Evolutionary conservation across 2,797 vertebrate genomes (phyloP), one percentile per base, ranked within the genome.

Genomic region (Characodon lateralis): DNA sequence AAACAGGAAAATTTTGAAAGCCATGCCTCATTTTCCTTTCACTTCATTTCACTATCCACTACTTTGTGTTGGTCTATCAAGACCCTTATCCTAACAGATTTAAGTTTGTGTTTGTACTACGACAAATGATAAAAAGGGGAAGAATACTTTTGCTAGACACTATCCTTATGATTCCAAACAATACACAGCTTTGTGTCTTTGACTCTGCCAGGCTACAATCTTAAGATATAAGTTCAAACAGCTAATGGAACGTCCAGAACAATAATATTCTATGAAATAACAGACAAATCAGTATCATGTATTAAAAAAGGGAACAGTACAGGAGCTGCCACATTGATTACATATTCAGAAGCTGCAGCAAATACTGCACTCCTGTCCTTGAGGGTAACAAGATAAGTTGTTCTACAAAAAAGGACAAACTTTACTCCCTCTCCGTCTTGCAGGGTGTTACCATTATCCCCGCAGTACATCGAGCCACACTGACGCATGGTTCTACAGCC

Each of bases 401-500:
- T 66, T 46, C 53, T 55, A 50, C 2, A 28, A 79, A 31, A 73
- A 56, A 80, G 53, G 83, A 20, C 41, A 22, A 16, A 43, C 59
- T 82, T 77, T 78, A 76, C 71, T 31, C 55, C 71, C 61, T n/a
- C 31, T 85, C 77, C 28, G 51, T 63, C 69, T 85, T 72, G 26
- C 74, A 53, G 66, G 56, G 39, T 66, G 71, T 83, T 72, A 83
- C 39, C 43, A 66, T 78, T 58, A 81, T 56, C 71, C 82, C 83
- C 85, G 78, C 16, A 31, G 41, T 88, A 71, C 82, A 83, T 85
- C 73, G 76, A 73, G 51, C 31, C 28, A 81, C 80, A 65, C 73
- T 31, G 63, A 87, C 28, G 73, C 77, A 85, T 74, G 74, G 87
- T 81, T 56, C 70, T 76, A 78, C 79, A 76, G 87, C 18, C 59